Percentiles rank a stretch among this genome's conserved stretches.
These are phyloP conservation scores for Ptilorrhoa leucosticta DNA, from an alignment of 2,113 vertebrate genomes.

Conservation along the genomic window DNA sequence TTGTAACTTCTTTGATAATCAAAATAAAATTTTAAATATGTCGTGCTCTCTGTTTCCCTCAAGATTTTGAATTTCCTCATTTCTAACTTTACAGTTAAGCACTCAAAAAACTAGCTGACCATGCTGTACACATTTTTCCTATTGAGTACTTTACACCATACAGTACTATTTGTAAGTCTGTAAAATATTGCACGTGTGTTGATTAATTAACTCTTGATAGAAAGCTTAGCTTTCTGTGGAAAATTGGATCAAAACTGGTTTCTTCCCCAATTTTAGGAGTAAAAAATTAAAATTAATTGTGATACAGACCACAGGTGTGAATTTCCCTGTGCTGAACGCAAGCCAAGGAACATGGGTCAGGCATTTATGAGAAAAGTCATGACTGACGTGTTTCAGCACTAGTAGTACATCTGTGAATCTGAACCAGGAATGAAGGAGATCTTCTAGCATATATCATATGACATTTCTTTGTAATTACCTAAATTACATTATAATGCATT, in stretches of 20 bases:
- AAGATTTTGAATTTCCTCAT: neutral
- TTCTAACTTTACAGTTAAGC: neutral
- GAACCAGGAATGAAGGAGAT: neutral
- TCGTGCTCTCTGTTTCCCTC: neutral
- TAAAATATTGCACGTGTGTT: neutral
- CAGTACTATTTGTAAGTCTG: neutral
- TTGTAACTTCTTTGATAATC: neutral
- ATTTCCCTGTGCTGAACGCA: neutral
- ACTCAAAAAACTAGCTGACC: neutral
- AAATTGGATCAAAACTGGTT: neutral
- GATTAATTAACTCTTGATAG: neutral
- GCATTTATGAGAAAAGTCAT: neutral
- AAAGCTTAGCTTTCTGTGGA: neutral
- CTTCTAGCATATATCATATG: neutral
- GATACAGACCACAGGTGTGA: neutral
- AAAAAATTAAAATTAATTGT: neutral
- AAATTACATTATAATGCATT: neutral
- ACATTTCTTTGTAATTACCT: neutral
- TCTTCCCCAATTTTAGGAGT: neutral
- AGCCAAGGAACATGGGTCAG: neutral
- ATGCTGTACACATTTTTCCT: neutral
- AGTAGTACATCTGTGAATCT: neutral
- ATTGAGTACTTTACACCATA: neutral
- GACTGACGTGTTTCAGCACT: rapidly evolving
- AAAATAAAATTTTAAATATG: neutral